Evolutionary conservation across 2,113 vertebrate genomes (phyloP).

Genomic region (Pampusana beccarii): DNA sequence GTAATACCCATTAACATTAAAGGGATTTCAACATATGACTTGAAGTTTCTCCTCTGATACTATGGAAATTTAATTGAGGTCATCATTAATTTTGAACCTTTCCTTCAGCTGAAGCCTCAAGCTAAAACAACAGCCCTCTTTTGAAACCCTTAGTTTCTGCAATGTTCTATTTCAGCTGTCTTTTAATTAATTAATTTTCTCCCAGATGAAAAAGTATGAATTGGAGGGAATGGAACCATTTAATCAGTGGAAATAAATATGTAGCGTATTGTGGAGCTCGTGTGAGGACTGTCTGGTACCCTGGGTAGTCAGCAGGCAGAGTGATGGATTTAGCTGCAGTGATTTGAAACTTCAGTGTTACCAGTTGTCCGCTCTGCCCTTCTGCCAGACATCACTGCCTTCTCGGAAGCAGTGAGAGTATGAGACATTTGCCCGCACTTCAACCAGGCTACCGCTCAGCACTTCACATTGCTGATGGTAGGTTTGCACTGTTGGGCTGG

Average conservation of each 20-base stretch:
- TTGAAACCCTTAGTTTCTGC: not conserved
- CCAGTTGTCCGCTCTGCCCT: not conserved
- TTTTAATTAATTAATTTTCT: conserved; percentile 1
- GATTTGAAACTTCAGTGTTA: not conserved
- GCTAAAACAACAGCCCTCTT: not conserved
- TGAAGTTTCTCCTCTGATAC: conserved; percentile 16
- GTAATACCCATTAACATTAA: conserved; percentile 18
- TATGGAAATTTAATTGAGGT: conserved; percentile 10
- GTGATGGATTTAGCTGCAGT: not conserved
- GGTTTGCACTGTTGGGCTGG: not conserved
- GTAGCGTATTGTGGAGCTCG: not conserved
- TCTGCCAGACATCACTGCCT: not conserved
- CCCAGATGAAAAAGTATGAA: not conserved
- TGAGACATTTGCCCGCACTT: not conserved
- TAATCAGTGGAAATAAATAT: not conserved
- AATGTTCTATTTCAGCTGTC: not conserved
- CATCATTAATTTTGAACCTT: conserved; percentile 23
- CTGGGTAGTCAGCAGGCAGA: not conserved
- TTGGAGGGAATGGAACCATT: not conserved
- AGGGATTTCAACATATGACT: conserved; percentile 27
- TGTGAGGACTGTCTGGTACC: not conserved
- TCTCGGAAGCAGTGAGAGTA: not conserved
- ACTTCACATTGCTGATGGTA: accelerated
- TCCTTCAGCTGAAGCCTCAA: not conserved
- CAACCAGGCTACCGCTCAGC: not conserved